Evolutionary conservation across 1,140 invertebrate species (phyloP).

Genomic region (Neocloeon triangulifer): DNA sequence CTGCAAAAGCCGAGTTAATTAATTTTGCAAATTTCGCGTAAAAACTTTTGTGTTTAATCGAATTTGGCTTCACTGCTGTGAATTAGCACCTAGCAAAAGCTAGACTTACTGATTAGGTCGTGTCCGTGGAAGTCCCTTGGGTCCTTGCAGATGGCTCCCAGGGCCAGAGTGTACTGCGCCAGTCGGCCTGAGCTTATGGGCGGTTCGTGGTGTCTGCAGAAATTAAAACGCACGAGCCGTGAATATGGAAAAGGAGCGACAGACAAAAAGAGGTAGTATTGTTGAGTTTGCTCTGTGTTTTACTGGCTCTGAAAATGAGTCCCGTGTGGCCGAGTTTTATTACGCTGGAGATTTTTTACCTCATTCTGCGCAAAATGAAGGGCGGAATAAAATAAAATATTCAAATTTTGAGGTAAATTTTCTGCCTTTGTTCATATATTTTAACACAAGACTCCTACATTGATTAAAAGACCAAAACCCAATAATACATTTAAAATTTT

Average conservation of each 20-base stretch:
- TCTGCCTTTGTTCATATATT: too few relatives aligned
- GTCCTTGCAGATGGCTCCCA: conserved; percentile 56
- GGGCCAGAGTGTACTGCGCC: conserved; percentile 46
- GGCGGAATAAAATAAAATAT: not conserved
- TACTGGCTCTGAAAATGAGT: not conserved
- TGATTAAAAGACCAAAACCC: too few relatives aligned
- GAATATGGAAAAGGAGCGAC: too few relatives aligned
- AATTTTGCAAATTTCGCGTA: conserved; percentile 6
- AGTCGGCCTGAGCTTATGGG: conserved; percentile 41
- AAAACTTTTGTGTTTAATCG: too few relatives aligned
- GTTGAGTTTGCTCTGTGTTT: not conserved
- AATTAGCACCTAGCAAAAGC: conserved; percentile 9
- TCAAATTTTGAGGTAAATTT: conserved; percentile 1
- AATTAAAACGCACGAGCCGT: too few relatives aligned
- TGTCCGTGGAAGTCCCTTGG: conserved; percentile 60
- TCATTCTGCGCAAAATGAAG: conserved; percentile 3
- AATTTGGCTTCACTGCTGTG: too few relatives aligned
- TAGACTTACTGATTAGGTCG: conserved; percentile 40
- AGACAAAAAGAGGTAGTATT: not conserved
- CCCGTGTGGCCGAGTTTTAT: not conserved
- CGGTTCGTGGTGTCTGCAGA: conserved; percentile 26
- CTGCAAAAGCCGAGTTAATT: conserved; percentile 11
- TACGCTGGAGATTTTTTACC: not conserved
- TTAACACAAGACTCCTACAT: too few relatives aligned
- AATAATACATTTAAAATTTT: too few relatives aligned